A percentile compares a stretch with the other conserved stretches of the same genome.
These are phyloP conservation scores for Acanthosepion lycidas DNA, from an alignment of 2,888 invertebrate genomes.

Conservation along the genomic window DNA sequence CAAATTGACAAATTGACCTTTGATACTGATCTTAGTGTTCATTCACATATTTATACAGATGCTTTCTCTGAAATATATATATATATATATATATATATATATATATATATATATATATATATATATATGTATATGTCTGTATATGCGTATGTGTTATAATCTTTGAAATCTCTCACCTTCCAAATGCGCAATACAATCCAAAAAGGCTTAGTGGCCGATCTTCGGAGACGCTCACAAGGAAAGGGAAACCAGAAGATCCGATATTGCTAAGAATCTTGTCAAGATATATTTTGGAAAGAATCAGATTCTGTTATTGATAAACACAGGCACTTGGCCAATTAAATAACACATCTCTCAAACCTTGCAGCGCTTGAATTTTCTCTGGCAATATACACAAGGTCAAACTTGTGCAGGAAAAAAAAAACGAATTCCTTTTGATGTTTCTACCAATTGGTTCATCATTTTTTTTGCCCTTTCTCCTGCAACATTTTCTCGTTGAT, in stretches of 20 bases:
- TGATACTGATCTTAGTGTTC: too few relatives aligned
- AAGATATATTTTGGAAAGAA: not conserved
- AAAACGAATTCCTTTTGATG: not conserved
- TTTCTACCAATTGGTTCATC: not conserved
- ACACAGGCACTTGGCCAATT: conserved; percentile 33
- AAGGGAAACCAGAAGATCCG: not conserved
- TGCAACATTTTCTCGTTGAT: not conserved
- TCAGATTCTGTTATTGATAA: not conserved
- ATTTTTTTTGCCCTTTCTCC: not conserved
- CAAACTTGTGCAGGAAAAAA: not conserved
- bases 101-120: not conserved
- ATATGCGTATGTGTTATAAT: not conserved
- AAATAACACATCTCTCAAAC: not conserved
- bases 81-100: too few relatives aligned
- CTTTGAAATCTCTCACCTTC: not conserved
- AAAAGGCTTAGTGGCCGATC: not conserved
- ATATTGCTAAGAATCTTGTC: not conserved
- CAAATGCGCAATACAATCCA: not conserved
- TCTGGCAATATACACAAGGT: not conserved
- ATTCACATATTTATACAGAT: too few relatives aligned
- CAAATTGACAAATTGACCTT: too few relatives aligned
- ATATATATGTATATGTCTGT: not conserved
- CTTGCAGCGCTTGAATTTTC: not conserved
- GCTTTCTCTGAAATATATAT: too few relatives aligned
- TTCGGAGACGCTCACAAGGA: not conserved